Conservation (phyloP, 1,140 invertebrate species). For the Sminthurinus signatus region DNA sequence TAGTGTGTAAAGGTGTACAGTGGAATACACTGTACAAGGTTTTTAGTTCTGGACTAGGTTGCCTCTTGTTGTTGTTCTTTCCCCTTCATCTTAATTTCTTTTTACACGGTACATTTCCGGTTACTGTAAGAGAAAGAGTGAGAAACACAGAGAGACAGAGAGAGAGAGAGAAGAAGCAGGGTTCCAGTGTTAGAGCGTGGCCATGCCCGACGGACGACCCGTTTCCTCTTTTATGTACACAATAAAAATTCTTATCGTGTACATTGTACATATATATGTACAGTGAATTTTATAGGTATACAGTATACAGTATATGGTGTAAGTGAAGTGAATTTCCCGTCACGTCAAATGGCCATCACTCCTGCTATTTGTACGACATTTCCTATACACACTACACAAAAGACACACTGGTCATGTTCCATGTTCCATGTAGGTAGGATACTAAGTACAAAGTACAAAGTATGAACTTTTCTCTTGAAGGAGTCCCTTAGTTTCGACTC, state of each 20-base stretch:
- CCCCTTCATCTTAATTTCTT: constrained; percentile 7
- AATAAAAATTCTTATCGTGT: too few relatives aligned
- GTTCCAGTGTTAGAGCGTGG: neutral
- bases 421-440: too few relatives aligned
- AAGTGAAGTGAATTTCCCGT: constrained; percentile 2
- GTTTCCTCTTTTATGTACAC: neutral
- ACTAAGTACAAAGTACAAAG: too few relatives aligned
- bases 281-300: too few relatives aligned
- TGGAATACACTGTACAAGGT: too few relatives aligned
- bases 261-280: too few relatives aligned
- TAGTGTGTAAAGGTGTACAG: too few relatives aligned
- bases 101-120: constrained; percentile 14
- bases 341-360: constrained; percentile 14
- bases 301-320: neutral
- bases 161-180: neutral
- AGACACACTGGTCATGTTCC: too few relatives aligned
- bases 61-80: neutral
- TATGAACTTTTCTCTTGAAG: too few relatives aligned
- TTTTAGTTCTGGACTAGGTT: neutral
- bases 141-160: constrained; percentile 2
- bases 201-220: neutral
- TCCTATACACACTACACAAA: neutral
- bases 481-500: too few relatives aligned
- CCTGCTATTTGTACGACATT: neutral
- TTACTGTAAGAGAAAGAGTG: neutral